These are phyloP conservation scores for Podarcis siculus DNA, from an alignment of 2,797 vertebrate genomes.

Conservation along the genomic window DNA sequence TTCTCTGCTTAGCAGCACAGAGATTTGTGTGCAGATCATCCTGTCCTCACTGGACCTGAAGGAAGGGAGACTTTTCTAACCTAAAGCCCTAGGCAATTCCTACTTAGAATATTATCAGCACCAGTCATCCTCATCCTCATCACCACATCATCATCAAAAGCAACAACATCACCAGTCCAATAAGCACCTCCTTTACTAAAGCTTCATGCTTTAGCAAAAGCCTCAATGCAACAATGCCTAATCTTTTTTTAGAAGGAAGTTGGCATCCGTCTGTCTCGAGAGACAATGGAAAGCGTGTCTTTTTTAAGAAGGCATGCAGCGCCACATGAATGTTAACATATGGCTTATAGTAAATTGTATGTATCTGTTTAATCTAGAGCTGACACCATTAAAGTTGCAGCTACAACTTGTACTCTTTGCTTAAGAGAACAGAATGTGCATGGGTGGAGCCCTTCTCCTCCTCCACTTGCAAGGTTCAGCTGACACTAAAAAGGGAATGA, in stretches of 20 bases:
- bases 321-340: conserved; percentile 58
- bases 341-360: conserved; percentile 60
- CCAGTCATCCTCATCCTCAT: not conserved
- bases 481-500: conserved; percentile 53
- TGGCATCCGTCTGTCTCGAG: too few relatives aligned
- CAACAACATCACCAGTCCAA: not conserved
- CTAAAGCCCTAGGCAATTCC: not conserved
- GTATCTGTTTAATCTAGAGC: conserved; percentile 47
- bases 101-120: not conserved
- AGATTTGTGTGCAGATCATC: not conserved
- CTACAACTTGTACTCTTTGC: conserved; percentile 54
- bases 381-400: conserved; percentile 59
- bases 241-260: conserved; percentile 4
- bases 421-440: conserved; percentile 67
- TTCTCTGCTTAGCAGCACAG: not conserved
- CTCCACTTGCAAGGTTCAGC: conserved; percentile 61
- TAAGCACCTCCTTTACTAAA: conserved; percentile 44
- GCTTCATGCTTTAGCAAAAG: conserved; percentile 43
- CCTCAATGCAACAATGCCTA: not conserved
- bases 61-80: not conserved
- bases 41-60: not conserved
- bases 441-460: conserved; percentile 47
- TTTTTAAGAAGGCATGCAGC: conserved; percentile 38
- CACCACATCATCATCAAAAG: not conserved
- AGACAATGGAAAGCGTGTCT: not conserved